Evolutionary conservation across 2,888 invertebrate species (phyloP).

Genomic region (Hyposoter didymator): DNA sequence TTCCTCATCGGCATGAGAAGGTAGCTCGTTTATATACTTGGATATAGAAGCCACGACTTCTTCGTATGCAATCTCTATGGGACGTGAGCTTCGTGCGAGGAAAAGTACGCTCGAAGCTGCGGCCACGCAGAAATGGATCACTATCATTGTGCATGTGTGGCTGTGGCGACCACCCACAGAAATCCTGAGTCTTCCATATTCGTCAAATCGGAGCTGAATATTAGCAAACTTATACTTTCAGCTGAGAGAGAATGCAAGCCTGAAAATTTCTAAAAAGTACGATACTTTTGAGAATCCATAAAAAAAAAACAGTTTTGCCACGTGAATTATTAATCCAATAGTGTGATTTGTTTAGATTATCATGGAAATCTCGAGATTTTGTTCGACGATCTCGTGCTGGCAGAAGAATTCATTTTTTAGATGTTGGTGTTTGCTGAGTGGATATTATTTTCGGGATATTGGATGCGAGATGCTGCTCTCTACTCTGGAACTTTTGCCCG

Average conservation of each 20-base stretch:
- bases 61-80: conserved; percentile 59
- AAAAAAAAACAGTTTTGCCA: background rate
- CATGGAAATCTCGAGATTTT: background rate
- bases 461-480: conserved; percentile 62
- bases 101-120: conserved; percentile 33
- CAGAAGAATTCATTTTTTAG: conserved; percentile 1
- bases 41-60: conserved; percentile 43
- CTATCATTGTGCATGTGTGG: background rate
- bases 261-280: background rate
- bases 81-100: conserved; percentile 36
- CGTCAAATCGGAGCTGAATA: background rate
- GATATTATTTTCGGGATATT: conserved; percentile 46
- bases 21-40: conserved; percentile 39
- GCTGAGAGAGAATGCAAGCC: too few species aligned
- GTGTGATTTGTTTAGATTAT: background rate
- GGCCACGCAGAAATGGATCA: conserved; percentile 19
- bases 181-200: conserved; percentile 22
- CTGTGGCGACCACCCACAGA: background rate
- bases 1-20: conserved; percentile 63
- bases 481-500: conserved; percentile 45
- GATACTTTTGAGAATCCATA: background rate
- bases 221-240: background rate
- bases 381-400: conserved; percentile 2
- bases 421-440: conserved; percentile 10
- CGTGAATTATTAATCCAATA: background rate